These are phyloP conservation scores for Rhingia campestris DNA, from an alignment of 2,888 invertebrate species.

Conservation along the genomic window DNA sequence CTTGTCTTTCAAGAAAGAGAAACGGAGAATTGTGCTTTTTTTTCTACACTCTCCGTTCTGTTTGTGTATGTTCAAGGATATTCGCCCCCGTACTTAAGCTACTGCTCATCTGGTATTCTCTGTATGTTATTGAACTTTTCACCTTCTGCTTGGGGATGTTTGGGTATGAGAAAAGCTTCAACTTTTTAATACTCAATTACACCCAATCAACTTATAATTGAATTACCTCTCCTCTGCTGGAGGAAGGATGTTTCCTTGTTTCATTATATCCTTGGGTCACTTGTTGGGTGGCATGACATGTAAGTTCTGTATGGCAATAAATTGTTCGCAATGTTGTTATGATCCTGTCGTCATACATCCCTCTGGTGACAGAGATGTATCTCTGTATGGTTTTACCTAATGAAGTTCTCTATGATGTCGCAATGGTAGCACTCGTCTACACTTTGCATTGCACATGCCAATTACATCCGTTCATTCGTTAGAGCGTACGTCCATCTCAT, in stretches of 20 bases:
- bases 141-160: conserved; percentile 1
- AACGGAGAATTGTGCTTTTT: conserved; percentile 13
- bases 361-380: conserved; percentile 19
- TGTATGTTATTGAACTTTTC: conserved; percentile 65
- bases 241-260: conserved; percentile 8
- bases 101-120: conserved; percentile 29
- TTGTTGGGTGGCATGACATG: background rate
- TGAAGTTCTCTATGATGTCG: conserved; percentile 21
- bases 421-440: conserved; percentile 39
- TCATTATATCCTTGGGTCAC: conserved; percentile 1
- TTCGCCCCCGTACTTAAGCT: conserved; percentile 5
- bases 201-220: conserved; percentile 30
- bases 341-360: conserved; percentile 57
- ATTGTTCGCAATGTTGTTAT: conserved; percentile 7
- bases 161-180: conserved; percentile 4
- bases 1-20: conserved; percentile 1
- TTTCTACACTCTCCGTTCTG: background rate
- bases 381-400: background rate
- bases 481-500: conserved; percentile 24
- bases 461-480: conserved; percentile 64
- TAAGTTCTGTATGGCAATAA: background rate
- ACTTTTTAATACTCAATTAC: conserved; percentile 45
- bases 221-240: conserved; percentile 9
- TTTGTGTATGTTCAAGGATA: conserved; percentile 29
- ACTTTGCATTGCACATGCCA: conserved; percentile 63